Conservation (phyloP, 2,888 invertebrate genomes). For the Griposia aprilina region DNA sequence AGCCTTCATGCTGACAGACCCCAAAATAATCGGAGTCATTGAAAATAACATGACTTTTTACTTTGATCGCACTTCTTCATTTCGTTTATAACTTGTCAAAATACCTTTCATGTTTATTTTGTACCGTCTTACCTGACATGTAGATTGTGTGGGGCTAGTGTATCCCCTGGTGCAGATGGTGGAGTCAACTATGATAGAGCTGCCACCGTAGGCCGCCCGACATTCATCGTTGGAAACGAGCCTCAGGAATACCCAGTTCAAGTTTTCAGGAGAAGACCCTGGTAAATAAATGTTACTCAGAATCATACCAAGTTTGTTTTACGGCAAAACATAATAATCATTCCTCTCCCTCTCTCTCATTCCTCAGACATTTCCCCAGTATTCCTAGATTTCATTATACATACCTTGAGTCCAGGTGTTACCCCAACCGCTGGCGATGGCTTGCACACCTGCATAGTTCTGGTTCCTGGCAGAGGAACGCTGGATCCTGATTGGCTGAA, state of each 20-base stretch:
- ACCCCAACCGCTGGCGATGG: slow-evolving; percentile 64
- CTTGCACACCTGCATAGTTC: slow-evolving; percentile 43
- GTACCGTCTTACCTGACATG: slow-evolving; percentile 74
- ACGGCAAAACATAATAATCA: not conserved
- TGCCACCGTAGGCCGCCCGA: slow-evolving; percentile 66
- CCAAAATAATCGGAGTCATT: no score
- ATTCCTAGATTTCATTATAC: not conserved
- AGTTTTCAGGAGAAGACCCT: slow-evolving; percentile 52
- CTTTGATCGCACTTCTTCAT: not conserved
- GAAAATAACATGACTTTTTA: not conserved
- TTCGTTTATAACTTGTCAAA: not conserved
- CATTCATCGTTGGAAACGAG: slow-evolving; percentile 71
- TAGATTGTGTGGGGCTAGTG: slow-evolving; percentile 80
- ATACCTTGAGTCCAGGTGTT: slow-evolving; percentile 64
- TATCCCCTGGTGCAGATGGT: slow-evolving; percentile 79
- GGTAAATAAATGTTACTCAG: not conserved
- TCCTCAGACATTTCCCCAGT: not conserved
- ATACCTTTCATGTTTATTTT: not conserved
- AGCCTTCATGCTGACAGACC: not conserved
- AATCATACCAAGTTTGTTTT: not conserved
- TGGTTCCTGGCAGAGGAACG: slow-evolving; percentile 44
- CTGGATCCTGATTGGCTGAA: slow-evolving; percentile 62
- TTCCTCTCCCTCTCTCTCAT: not conserved
- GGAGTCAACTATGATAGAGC: slow-evolving; percentile 73
- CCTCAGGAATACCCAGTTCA: slow-evolving; percentile 63